Evolutionary conservation across 1,140 invertebrate genomes (phyloP).

Genomic region (Drosophila grimshawi): DNA sequence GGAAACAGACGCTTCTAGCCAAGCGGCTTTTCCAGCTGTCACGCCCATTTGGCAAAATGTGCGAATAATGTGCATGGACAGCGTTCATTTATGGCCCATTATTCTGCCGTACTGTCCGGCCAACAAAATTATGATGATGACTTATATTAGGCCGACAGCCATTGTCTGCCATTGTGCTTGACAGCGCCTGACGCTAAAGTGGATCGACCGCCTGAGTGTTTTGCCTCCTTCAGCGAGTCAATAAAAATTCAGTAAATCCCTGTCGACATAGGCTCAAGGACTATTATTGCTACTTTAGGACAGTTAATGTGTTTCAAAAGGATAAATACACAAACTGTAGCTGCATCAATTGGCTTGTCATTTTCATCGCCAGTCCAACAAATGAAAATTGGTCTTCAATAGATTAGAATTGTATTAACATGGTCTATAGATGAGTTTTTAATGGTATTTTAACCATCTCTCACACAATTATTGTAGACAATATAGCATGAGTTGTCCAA

Average conservation of each 20-base stretch:
- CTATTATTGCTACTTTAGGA: constrained; percentile 81
- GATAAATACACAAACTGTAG: constrained; percentile 52
- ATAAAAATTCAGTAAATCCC: constrained; percentile 81
- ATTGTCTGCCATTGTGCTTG: constrained; percentile 55
- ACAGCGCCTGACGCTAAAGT: constrained; percentile 6
- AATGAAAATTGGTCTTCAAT: constrained; percentile 55
- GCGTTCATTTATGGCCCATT: constrained; percentile 69
- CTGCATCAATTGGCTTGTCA: constrained; percentile 34
- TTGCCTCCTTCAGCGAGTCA: constrained; percentile 51
- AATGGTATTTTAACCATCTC: background rate
- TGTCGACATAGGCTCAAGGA: constrained; percentile 79
- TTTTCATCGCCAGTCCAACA: constrained; percentile 39
- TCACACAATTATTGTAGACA: no score
- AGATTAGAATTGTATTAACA: constrained; percentile 22
- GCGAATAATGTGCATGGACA: constrained; percentile 75
- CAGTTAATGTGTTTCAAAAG: constrained; percentile 68
- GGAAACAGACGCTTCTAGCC: constrained; percentile 23
- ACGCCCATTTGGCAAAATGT: constrained; percentile 75
- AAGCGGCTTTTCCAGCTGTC: constrained; percentile 35
- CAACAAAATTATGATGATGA: constrained; percentile 76
- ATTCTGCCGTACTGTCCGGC: constrained; percentile 53
- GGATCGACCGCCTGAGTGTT: background rate
- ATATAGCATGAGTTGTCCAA: no score
- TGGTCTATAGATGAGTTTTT: background rate
- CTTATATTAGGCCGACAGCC: constrained; percentile 69